Evolutionary conservation across 2,888 invertebrate species (phyloP), one percentile per base, ranked within the genome.

Genomic region (Mythimna vitellina): DNA sequence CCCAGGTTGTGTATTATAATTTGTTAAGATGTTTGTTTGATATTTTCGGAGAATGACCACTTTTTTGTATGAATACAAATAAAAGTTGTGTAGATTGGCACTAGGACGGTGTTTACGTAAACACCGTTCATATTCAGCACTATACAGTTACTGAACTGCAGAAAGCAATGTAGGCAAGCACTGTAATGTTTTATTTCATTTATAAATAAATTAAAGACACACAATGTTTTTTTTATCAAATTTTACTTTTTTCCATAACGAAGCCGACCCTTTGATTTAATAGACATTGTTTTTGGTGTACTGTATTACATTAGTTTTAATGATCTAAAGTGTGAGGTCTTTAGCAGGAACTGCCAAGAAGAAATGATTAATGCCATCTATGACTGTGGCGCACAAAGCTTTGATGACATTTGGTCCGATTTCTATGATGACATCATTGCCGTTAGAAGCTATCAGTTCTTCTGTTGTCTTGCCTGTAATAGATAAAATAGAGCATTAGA

Each of bases 361-460:
- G 35, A 88, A 86, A 0, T 70, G 10, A 3, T 86, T 83, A 0
- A 89, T 69, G 14, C 49, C 75, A 0, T 82, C 80, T 0, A 89
- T 10, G 0, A 87, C 80, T 64, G 73, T 79, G 0, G 22, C 68
- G 0, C 88, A 51, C 0, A 88, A 12, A 4, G 86, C 77, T 57
- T 86, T 79, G 20, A 92, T 82, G 5, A 90, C 82, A 0, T 83
- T 79, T 1, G 67, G 57, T 12, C 92, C 93, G n/a, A 93, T 87
- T 82, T 92, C 92, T 35, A 14, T 62, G 61, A 92, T 80, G 17
- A 93, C 86, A 2, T 89, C 91, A 68, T 93, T 93, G 1, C 91
- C 88, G 32, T 83, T 90, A 4, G 69, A 70, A 0, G 80, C 63
- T 4, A 93, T 86, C 0, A 92, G 68, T 0, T 89, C 86, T 29